These are phyloP conservation scores for Abrostola triplasia DNA, from an alignment of 2,888 invertebrate genomes.

Conservation along the genomic window DNA sequence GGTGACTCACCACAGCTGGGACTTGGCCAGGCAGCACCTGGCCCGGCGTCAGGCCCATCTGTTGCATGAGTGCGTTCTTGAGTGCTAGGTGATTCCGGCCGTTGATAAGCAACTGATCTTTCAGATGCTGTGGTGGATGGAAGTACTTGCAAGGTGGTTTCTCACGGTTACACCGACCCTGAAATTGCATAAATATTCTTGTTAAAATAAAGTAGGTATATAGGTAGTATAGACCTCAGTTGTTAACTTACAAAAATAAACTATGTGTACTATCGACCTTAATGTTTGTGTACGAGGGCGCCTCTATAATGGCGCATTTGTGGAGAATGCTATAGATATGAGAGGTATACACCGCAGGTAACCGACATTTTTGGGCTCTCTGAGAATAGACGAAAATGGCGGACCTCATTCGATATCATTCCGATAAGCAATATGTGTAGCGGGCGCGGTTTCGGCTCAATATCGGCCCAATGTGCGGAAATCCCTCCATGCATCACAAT, in stretches of 20 bases:
- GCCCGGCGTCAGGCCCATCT: conserved; percentile 97
- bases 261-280: conserved; percentile 17
- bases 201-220: conserved; percentile 13
- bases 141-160: conserved; percentile 99
- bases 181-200: conserved; percentile 68
- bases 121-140: conserved; percentile 99
- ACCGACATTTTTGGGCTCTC: conserved; percentile 67
- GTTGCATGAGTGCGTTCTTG: conserved; percentile 99
- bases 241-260: neutral
- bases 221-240: neutral
- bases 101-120: conserved; percentile 99
- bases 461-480: conserved; percentile 77
- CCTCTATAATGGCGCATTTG: conserved; percentile 52
- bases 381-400: conserved; percentile 74
- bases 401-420: conserved; percentile 78
- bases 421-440: conserved; percentile 79
- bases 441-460: conserved; percentile 74
- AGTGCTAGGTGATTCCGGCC: conserved; percentile 99
- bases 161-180: conserved; percentile 99
- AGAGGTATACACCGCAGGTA: conserved; percentile 60
- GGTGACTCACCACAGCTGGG: conserved; percentile 95
- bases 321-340: conserved; percentile 71
- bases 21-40: conserved; percentile 98
- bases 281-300: conserved; percentile 30
- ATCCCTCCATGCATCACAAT: conserved; percentile 82